A percentile compares a stretch with the other conserved stretches of the same genome.
Conservation (phyloP, 30 jellyfish, hydroid and myxozoan genomes). For the Aurelia aurita complex sp. Pacific region DNA sequence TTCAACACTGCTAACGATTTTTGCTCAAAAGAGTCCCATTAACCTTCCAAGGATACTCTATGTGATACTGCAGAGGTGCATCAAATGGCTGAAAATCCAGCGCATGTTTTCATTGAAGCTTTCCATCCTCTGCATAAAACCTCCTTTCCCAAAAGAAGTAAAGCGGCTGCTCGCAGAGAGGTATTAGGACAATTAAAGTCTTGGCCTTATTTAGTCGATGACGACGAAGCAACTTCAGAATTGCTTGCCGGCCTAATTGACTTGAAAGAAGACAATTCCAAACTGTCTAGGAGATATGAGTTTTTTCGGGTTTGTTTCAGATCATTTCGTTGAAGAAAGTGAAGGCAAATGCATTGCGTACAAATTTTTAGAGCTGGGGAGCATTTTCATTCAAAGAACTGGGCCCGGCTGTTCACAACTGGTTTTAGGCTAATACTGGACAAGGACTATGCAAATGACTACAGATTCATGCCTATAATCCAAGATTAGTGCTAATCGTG, state of each 20-base stretch:
- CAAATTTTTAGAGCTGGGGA: no score
- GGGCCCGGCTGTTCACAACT: no score
- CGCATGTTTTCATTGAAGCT: neutral
- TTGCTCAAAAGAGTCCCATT: neutral
- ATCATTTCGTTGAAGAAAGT: no score
- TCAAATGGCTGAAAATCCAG: neutral
- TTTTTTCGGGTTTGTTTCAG: no score
- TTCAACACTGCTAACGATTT: neutral
- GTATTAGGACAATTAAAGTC: neutral
- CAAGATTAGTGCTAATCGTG: no score
- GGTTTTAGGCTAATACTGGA: no score
- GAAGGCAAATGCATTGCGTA: no score
- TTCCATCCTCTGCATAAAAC: conserved; percentile 3
- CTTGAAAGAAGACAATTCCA: neutral
- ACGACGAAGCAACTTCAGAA: conserved; percentile 7
- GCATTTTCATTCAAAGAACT: no score
- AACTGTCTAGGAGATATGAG: no score
- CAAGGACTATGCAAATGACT: no score
- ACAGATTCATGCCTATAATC: no score
- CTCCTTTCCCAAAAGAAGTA: conserved; percentile 1
- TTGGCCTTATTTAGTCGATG: neutral
- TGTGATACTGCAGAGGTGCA: neutral
- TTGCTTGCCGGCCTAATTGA: conserved; percentile 26
- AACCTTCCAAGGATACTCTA: neutral
- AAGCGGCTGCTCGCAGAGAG: conserved; percentile 21